phyloP scores from a whole-genome alignment of 1,140 invertebrate genomes.

The Calosoma granatense region DNA sequence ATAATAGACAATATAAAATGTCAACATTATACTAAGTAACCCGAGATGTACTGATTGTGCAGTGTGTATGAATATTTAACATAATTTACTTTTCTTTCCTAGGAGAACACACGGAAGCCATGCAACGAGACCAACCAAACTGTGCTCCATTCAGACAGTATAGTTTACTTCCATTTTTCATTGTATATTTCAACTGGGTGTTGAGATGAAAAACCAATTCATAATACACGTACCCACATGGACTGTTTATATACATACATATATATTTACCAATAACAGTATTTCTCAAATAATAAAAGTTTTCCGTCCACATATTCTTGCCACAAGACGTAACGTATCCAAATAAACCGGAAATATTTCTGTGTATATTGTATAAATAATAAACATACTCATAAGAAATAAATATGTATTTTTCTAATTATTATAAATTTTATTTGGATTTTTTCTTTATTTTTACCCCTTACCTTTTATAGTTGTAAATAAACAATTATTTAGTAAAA shows the following conservation, averaged over 20 bases:
- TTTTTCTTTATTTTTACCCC: no score
- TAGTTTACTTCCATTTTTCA: neutral
- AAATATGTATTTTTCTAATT: no score
- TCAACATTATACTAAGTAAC: no score
- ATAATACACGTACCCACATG: neutral
- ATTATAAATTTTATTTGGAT: no score
- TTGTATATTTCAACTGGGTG: slow-evolving; percentile 2
- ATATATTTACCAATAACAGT: neutral
- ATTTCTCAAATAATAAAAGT: neutral
- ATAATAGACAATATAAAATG: no score
- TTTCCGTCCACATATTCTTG: neutral
- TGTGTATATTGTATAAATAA: no score
- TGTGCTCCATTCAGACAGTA: neutral
- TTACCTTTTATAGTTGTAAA: no score
- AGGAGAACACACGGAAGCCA: slow-evolving; percentile 28
- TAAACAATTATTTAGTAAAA: no score
- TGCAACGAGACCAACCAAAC: slow-evolving; percentile 28
- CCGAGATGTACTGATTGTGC: no score
- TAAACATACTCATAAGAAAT: no score
- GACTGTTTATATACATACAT: neutral
- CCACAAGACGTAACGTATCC: no score
- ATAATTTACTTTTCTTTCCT: slow-evolving; percentile 1
- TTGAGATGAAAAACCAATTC: neutral
- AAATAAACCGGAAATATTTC: no score
- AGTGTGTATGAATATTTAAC: neutral